phyloP scores from a whole-genome alignment of 2,888 invertebrate genomes.

The Timema cristinae region DNA sequence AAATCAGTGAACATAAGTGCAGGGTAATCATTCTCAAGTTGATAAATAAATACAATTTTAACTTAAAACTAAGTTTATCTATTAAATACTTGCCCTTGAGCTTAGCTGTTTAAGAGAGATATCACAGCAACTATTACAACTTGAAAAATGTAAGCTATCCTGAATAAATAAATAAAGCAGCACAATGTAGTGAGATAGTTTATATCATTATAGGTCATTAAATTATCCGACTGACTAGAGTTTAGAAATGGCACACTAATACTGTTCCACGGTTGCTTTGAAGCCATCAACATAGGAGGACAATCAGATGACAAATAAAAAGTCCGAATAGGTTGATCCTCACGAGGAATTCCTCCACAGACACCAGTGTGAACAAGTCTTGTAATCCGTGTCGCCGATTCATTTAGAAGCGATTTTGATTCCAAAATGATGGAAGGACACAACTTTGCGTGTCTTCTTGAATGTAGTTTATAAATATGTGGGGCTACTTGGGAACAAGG shows the following conservation, averaged over 20 bases:
- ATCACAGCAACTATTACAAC: constrained; percentile 23
- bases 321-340: background rate
- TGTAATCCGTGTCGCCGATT: too few species aligned
- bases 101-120: constrained; percentile 21
- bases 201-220: background rate
- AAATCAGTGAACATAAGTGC: too few species aligned
- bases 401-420: too few species aligned
- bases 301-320: too few species aligned
- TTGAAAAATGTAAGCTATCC: constrained; percentile 23
- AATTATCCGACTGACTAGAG: background rate
- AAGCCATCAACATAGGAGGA: too few species aligned
- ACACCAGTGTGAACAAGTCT: background rate
- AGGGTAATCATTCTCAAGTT: too few species aligned
- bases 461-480: background rate
- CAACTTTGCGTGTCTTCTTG: background rate
- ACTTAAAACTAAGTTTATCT: too few species aligned
- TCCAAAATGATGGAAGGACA: too few species aligned
- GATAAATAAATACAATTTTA: too few species aligned
- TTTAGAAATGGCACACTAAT: too few species aligned
- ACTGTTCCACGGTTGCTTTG: too few species aligned
- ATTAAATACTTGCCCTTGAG: too few species aligned
- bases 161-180: constrained; percentile 25
- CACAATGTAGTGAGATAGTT: constrained; percentile 18
- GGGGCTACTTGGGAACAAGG: constrained; percentile 28
- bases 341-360: background rate